Evolutionary conservation across 2,888 invertebrate genomes (phyloP).

Genomic region (Spodoptera exigua): DNA sequence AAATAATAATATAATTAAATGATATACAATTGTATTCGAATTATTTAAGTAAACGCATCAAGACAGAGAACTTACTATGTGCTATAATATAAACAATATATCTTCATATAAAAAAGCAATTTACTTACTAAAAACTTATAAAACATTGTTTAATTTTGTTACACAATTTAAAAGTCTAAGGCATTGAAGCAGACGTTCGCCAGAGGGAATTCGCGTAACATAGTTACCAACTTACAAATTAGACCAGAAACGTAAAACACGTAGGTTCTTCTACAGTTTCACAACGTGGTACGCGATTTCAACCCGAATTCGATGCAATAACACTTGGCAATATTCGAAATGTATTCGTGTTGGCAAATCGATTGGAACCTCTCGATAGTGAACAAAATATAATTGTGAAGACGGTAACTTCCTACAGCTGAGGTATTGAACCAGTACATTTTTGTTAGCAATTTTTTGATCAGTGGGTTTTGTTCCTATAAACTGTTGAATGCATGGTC

Average conservation of each 20-base stretch:
- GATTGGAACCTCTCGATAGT: conserved; percentile 69
- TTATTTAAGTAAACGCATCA: too few species aligned
- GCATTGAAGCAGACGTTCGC: background rate
- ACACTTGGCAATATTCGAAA: conserved; percentile 82
- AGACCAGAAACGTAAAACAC: conserved; percentile 38
- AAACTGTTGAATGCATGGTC: conserved; percentile 17
- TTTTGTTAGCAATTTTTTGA: conserved; percentile 53
- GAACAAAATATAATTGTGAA: conserved; percentile 59
- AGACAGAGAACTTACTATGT: background rate
- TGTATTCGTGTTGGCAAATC: conserved; percentile 81
- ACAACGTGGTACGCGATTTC: conserved; percentile 63
- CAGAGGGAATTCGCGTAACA: conserved; percentile 19
- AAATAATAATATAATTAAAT: too few species aligned
- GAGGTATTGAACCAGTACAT: conserved; percentile 58
- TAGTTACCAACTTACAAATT: conserved; percentile 50
- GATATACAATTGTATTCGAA: too few species aligned
- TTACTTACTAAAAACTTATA: too few species aligned
- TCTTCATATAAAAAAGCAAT: too few species aligned
- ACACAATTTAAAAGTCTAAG: too few species aligned
- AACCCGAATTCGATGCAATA: conserved; percentile 76
- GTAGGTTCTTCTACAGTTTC: conserved; percentile 52
- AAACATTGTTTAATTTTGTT: too few species aligned
- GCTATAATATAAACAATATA: too few species aligned
- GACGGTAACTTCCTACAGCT: conserved; percentile 50
- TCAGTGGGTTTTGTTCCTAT: conserved; percentile 37